Evolutionary conservation across 2,797 vertebrate species (phyloP).

Genomic region (Gambelia wislizenii): DNA sequence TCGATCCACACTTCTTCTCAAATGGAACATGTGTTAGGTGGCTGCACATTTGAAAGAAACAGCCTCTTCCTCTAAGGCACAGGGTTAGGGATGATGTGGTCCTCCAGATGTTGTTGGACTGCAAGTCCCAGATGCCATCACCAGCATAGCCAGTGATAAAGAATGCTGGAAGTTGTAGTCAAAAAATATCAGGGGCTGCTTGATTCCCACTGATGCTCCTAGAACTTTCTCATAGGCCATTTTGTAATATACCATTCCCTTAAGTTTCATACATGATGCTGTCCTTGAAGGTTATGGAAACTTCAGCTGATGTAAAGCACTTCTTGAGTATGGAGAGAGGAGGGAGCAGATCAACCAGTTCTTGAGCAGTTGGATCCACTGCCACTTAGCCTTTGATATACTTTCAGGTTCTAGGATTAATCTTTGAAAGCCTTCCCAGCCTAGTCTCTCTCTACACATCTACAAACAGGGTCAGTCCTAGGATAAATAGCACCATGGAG

Average conservation of each 20-base stretch:
- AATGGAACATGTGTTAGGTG: slow-evolving; percentile 1
- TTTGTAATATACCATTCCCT: not conserved
- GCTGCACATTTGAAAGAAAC: slow-evolving; percentile 7
- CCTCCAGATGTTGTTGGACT: too few relatives aligned
- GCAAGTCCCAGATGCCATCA: too few relatives aligned
- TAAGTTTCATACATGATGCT: too few relatives aligned
- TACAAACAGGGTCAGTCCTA: not conserved
- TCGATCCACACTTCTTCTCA: slow-evolving; percentile 16
- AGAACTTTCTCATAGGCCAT: not conserved
- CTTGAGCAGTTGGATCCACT: not conserved
- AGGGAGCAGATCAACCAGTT: not conserved
- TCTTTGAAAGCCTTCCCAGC: not conserved
- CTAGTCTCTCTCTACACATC: not conserved
- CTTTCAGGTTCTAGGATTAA: not conserved
- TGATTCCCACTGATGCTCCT: too few relatives aligned
- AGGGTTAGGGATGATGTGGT: too few relatives aligned
- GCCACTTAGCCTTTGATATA: not conserved
- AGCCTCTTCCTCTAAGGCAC: slow-evolving; percentile 1
- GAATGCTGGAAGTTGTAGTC: too few relatives aligned
- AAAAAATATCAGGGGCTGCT: too few relatives aligned
- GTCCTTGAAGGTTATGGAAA: not conserved
- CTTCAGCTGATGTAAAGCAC: not conserved
- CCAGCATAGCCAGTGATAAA: too few relatives aligned
- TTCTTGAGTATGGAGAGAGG: not conserved
- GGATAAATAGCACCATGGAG: not conserved